Base-by-base conservation (phyloP, 2,797 vertebrate species). In the Protosalanx chinensis region DNA sequence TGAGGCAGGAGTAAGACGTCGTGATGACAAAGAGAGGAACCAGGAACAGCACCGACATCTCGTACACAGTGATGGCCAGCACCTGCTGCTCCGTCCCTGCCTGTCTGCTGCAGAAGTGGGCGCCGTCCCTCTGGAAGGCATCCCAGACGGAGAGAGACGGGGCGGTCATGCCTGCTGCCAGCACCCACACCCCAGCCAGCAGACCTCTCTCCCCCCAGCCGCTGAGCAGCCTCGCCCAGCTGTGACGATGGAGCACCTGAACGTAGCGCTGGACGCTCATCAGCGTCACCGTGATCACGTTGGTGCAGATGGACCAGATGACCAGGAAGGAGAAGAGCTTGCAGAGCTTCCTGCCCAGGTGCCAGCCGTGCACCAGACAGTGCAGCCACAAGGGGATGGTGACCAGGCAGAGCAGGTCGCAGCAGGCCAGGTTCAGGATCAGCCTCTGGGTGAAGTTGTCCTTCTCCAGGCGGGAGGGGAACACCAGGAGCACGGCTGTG, bases 11-110 rank as follows among this genome's bases (percentile, higher is more conserved):
- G 67, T 82, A 80, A 32, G 63, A 76, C 20, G 37, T n/a, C 4
- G 35, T 49, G 29, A 41, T 13, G 37, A 41, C 3, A 3, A 10
- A 41, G 27, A 76, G 76, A 1, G 79, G 81, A 29, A 79, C 7
- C 0, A 79, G 30, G 41, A 79, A 83, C 3, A 76, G 72, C n/a
- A 75, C 7, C 18, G 68, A 5, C 2, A 64, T 77, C 65, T 77
- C 65, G 46, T 69, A 61, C 6, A 66, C 2, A 6, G 67, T 8
- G 37, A 67, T 2, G 0, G 32, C 51, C 20, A 73, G 30, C 46
- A 67, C 56, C 8, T 64, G n/a, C 2, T 10, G 4, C 1, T 30
- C n/a, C n/a, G 37, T 41, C 10, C 7, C 37, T 13, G 37, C 37
- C 12, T 10, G 37, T 2, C 10, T 41, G 3, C 37, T 12, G 10